These are phyloP conservation scores for Pangasius larnaudii DNA, from an alignment of 2,797 vertebrate species.

Conservation along the genomic window DNA sequence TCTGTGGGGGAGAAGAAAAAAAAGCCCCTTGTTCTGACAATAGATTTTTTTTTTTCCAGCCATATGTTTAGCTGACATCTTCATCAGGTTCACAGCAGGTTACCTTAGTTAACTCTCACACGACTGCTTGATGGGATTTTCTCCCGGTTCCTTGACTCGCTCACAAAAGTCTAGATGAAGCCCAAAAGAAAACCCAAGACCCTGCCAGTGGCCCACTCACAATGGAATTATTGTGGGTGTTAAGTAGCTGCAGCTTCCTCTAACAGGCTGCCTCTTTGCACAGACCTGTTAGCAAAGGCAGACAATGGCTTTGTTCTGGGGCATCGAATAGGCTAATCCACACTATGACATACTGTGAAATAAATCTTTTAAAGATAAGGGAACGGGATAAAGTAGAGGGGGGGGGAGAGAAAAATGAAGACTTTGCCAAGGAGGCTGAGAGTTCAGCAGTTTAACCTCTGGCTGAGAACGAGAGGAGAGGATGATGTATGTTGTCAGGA, in stretches of 20 bases:
- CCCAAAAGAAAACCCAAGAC: constrained; percentile 73
- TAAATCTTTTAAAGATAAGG: constrained; percentile 79
- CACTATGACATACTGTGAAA: constrained; percentile 84
- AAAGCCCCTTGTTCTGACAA: constrained; percentile 85
- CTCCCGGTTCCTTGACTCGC: constrained; percentile 80
- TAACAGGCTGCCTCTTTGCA: constrained; percentile 79
- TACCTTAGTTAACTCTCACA: constrained; percentile 97
- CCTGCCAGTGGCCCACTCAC: constrained; percentile 80
- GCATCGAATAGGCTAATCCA: constrained; percentile 86
- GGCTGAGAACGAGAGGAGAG: constrained; percentile 74
- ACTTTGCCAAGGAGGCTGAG: constrained; percentile 85
- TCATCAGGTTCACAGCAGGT: constrained; percentile 98
- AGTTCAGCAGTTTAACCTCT: constrained; percentile 98
- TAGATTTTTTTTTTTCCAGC: constrained; percentile 84
- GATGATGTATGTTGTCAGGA: constrained; percentile 60
- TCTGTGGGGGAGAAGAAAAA: constrained; percentile 43
- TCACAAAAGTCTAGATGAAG: constrained; percentile 88
- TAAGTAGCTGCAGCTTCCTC: constrained; percentile 91
- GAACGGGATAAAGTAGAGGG: constrained; percentile 45
- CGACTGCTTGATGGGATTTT: constrained; percentile 98
- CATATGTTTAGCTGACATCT: constrained; percentile 97
- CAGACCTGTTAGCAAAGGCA: constrained; percentile 81
- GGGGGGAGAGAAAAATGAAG: constrained; percentile 66
- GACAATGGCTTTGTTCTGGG: constrained; percentile 88
- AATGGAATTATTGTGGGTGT: constrained; percentile 87